Percentiles rank a stretch among this genome's conserved stretches.
These are phyloP conservation scores for Macquaria australasica DNA, from an alignment of 2,113 vertebrate genomes.

Conservation along the genomic window DNA sequence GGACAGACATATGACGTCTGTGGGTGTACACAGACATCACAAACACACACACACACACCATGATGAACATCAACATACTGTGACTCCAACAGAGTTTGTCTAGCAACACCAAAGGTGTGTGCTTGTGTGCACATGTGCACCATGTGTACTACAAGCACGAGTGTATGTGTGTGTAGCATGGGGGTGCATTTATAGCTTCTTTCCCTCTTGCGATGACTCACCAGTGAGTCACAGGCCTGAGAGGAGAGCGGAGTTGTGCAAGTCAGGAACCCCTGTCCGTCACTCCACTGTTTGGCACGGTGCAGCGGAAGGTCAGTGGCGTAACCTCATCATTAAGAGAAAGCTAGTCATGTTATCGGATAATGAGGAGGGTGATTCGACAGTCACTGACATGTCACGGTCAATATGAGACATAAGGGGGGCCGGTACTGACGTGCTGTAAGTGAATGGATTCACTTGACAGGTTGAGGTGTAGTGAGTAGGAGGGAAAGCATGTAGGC, in stretches of 20 bases:
- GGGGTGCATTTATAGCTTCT: slow-evolving; percentile 38
- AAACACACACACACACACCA: slow-evolving; percentile 1
- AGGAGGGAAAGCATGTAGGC: slow-evolving; percentile 55
- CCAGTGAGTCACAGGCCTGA: slow-evolving; percentile 64
- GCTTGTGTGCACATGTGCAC: neutral
- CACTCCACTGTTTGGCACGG: slow-evolving; percentile 11
- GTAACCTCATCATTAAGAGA: slow-evolving; percentile 48
- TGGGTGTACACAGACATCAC: neutral
- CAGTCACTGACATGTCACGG: slow-evolving; percentile 45
- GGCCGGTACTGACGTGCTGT: neutral
- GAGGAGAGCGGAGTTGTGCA: slow-evolving; percentile 41
- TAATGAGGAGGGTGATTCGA: slow-evolving; percentile 61
- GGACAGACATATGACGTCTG: slow-evolving; percentile 4
- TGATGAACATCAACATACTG: neutral
- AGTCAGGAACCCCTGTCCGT: slow-evolving; percentile 48
- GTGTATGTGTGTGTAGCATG: slow-evolving; percentile 9
- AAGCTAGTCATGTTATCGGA: neutral
- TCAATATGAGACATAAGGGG: slow-evolving; percentile 5
- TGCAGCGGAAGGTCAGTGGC: slow-evolving; percentile 29
- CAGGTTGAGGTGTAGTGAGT: slow-evolving; percentile 46
- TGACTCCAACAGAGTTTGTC: neutral
- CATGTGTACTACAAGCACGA: neutral
- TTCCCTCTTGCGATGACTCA: slow-evolving; percentile 68
- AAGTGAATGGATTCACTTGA: slow-evolving; percentile 59
- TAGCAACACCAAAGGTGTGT: neutral